Evolutionary conservation across 2,888 invertebrate genomes (phyloP), one percentile per base, ranked within the genome.

Genomic region (Lysandra coridon): DNA sequence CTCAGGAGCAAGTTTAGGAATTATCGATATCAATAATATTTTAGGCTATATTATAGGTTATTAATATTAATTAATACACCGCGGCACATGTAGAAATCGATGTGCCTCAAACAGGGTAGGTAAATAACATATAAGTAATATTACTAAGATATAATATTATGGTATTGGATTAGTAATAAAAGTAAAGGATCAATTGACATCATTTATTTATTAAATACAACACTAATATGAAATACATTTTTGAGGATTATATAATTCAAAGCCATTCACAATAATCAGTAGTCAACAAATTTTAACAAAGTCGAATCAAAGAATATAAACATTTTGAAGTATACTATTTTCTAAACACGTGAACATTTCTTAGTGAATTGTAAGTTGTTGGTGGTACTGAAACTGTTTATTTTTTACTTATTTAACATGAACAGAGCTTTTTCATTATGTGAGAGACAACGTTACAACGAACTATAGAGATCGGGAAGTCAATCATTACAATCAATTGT

Each of bases 371-470:
- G 2, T n/a, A 6, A 23, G 12, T 12, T 30, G 12, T 64, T 23
- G 64, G 12, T 57, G 12, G 64, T 64, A 64, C 12, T 64, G 23
- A 7, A 64, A 12, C 3, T 30, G 64, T 30, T 23, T 23, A 64
- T 64, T 30, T 64, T 64, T 30, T 12, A 23, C 23, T 62, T 30
- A 64, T 10, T 30, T 30, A 30, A 64, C 64, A 64, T 64, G 12
- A 5, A 49, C 53, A 49, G 30, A 75, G 4, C n/a, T n/a, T 44
- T 74, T 49, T 12, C 49, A 75, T 75, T 75, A 76, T 76, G 33
- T 76, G 76, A 30, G 76, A 76, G 76, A 76, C 53, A 76, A 53
- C 76, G 57, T 53, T 44, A 75, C 49, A 23, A 44, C 14, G 30
- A 33, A 53, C 6, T 14, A 76, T 57, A 33, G 53, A 37, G 53